phyloP scores from a whole-genome alignment of 2,888 invertebrate genomes.

The Syrista parreyssii region DNA sequence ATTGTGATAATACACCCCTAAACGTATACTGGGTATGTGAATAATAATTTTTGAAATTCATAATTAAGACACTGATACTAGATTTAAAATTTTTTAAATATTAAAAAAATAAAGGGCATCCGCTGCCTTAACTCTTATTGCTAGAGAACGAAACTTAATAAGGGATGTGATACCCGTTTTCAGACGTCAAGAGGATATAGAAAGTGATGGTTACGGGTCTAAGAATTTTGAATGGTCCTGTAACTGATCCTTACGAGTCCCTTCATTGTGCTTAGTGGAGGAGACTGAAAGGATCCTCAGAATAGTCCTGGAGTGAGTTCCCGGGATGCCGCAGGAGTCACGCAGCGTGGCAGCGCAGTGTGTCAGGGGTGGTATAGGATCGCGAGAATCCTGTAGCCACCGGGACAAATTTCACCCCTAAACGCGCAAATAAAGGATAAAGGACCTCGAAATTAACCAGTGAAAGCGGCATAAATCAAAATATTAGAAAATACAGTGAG shows the following conservation, averaged over 20 bases:
- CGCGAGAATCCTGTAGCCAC: constrained; percentile 3
- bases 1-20: background rate
- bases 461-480: constrained; percentile 65
- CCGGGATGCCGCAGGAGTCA: background rate
- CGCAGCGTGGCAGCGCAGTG: background rate
- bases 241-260: background rate
- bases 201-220: background rate
- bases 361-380: background rate
- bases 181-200: background rate
- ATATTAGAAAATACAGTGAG: constrained; percentile 60
- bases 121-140: background rate
- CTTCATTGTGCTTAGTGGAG: background rate
- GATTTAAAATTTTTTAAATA: background rate
- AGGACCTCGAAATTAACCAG: constrained; percentile 59
- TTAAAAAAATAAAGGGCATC: background rate
- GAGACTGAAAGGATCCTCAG: background rate
- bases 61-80: background rate
- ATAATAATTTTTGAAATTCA: background rate
- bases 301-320: background rate
- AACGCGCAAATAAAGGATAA: constrained; percentile 63
- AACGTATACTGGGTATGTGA: background rate
- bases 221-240: background rate
- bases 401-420: constrained; percentile 59
- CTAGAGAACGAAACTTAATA: background rate
- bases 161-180: background rate